Conservation (phyloP, 2,113 vertebrate genomes). For the Atherinomorus stipes region DNA sequence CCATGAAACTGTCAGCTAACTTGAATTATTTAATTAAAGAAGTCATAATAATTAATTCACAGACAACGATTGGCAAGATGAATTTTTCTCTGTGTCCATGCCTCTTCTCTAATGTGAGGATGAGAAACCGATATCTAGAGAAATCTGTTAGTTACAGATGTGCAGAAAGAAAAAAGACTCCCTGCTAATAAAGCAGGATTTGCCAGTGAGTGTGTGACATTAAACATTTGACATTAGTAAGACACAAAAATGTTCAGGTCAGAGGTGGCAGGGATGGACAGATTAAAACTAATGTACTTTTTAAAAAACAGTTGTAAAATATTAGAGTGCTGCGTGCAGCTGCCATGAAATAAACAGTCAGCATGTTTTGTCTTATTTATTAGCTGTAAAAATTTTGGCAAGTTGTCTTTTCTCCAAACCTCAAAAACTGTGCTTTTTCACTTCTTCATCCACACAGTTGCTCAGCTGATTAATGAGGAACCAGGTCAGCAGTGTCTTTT, state of each 20-base stretch:
- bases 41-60: neutral
- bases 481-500: no score
- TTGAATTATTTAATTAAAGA: neutral
- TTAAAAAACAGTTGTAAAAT: no score
- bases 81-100: neutral
- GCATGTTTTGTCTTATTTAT: no score
- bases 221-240: constrained; percentile 24
- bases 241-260: constrained; percentile 28
- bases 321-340: no score
- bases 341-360: no score
- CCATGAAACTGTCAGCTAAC: neutral
- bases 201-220: constrained; percentile 13
- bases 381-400: no score
- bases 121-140: neutral
- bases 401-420: no score
- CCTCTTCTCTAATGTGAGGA: neutral
- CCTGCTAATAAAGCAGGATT: constrained; percentile 10
- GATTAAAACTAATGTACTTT: no score
- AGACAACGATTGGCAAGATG: neutral
- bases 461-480: no score
- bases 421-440: no score
- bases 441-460: no score
- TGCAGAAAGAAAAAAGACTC: constrained; percentile 1
- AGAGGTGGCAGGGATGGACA: constrained; percentile 27
- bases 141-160: neutral